Conservation (phyloP, 2,888 invertebrate genomes). For the Eueremaeus valkanovi region DNA sequence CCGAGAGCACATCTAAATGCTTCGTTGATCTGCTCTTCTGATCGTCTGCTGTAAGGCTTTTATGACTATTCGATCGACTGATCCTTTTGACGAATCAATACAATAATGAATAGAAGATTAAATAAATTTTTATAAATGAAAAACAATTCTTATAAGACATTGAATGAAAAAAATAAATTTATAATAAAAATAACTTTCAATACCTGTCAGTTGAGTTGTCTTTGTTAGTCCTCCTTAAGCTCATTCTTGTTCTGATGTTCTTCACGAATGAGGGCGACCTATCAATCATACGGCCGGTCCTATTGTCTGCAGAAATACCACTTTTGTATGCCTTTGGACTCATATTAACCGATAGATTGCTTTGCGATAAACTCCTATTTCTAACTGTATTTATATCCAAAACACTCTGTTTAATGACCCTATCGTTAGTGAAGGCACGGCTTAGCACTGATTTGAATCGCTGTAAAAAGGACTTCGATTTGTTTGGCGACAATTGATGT, state of each 20-base stretch:
- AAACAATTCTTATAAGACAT: neutral
- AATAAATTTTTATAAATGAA: neutral
- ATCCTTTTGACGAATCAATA: too few species aligned
- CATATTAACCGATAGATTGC: neutral
- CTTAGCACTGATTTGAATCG: constrained; percentile 8
- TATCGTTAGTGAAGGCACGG: constrained; percentile 21
- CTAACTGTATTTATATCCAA: neutral
- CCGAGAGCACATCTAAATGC: too few species aligned
- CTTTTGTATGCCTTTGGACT: neutral
- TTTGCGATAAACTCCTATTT: neutral
- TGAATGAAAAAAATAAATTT: too few species aligned
- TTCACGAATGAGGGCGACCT: constrained; percentile 36
- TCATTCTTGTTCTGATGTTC: constrained; percentile 20
- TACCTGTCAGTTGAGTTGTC: constrained; percentile 17
- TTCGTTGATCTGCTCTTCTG: neutral
- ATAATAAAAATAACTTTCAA: neutral
- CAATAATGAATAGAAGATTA: neutral
- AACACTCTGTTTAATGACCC: neutral
- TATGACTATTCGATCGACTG: neutral
- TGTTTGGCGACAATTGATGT: neutral
- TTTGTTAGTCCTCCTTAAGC: constrained; percentile 15
- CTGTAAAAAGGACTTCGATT: constrained; percentile 4
- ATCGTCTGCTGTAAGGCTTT: neutral
- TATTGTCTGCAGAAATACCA: neutral
- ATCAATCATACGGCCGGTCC: neutral